Percentiles rank a stretch among this genome's conserved stretches.
phyloP scores from a whole-genome alignment of 1,140 invertebrate genomes.

The Pygmarrhopalites habei region DNA sequence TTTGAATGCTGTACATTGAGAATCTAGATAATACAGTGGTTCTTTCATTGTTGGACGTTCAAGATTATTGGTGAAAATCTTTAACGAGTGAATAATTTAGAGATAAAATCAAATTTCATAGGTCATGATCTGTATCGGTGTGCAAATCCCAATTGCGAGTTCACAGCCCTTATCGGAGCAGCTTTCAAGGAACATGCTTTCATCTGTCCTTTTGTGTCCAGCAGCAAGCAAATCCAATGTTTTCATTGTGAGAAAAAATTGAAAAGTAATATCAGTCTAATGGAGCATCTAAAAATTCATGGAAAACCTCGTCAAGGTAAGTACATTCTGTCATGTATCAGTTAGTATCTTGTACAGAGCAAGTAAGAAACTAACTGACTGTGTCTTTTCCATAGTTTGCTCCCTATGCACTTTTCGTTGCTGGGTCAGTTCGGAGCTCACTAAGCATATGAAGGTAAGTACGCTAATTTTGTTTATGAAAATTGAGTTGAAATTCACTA shows the following conservation, averaged over 20 bases:
- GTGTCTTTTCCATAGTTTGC: too few species aligned
- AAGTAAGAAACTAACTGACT: too few species aligned
- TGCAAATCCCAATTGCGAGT: constrained; percentile 46
- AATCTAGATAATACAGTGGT: too few species aligned
- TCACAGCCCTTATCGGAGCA: constrained; percentile 38
- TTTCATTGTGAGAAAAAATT: constrained; percentile 49
- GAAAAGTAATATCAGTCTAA: constrained; percentile 43
- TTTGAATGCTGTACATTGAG: too few species aligned
- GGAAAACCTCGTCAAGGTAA: constrained; percentile 49
- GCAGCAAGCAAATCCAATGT: constrained; percentile 44
- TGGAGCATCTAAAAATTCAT: constrained; percentile 48
- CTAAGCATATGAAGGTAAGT: constrained; percentile 52
- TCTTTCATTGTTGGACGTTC: too few species aligned
- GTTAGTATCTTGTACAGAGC: too few species aligned
- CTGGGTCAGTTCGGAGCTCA: constrained; percentile 43
- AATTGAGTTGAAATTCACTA: too few species aligned
- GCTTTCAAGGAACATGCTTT: constrained; percentile 48
- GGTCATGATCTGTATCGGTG: constrained; percentile 49
- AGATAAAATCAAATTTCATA: too few species aligned
- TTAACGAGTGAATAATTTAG: too few species aligned
- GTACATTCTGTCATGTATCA: too few species aligned
- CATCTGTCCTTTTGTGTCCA: constrained; percentile 42
- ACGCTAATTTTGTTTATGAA: too few species aligned
- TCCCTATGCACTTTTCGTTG: constrained; percentile 48
- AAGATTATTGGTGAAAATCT: too few species aligned